Evolutionary conservation across 2,888 invertebrate species (phyloP), one percentile per base, ranked within the genome.

Genomic region (Lithophane ornitopus): DNA sequence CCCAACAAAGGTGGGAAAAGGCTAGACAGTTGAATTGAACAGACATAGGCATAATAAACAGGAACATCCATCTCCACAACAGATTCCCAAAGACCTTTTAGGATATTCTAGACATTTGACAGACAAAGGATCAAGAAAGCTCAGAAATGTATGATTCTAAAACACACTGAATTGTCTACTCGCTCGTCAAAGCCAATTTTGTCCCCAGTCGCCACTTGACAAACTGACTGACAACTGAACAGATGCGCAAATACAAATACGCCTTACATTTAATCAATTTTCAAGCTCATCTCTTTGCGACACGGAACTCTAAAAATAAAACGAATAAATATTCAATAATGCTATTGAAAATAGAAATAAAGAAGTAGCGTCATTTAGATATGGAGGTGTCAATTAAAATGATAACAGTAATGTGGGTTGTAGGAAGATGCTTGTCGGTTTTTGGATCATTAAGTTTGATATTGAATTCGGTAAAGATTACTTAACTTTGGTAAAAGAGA

Each of bases 311-410:
- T 34, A 81, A 81, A 81, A 78, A 41, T 16, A 70, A 81, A 70
- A 56, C 63, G 12, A 75, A 74, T 75, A 68, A 69, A 81, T 78
- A 84, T 81, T 84, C 81, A 84, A 81, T 81, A 73, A 71, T 34
- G 52, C 65, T 62, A 63, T 80, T 78, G 63, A 69, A 82, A 71
- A 71, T 52, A 71, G 59, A 75, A 69, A 80, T 61, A 73, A 76
- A 79, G 46, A 52, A n/a, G 70, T 80, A 76, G 63, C 70, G 72
- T 77, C 80, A 83, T 85, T 71, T 26, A 80, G 85, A 84, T 82
- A 83, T 3, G 69, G 63, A 70, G 70, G 76, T 84, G 86, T 83
- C 84, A 87, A 89, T 88, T 88, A 89, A 80, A 85, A 76, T 74
- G 89, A 86, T 88, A 86, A 82, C 74, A 39, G n/a, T 28, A 26